These are phyloP conservation scores for Oxygymnocypris stewartii DNA, from an alignment of 2,113 vertebrate genomes.

Conservation along the genomic window DNA sequence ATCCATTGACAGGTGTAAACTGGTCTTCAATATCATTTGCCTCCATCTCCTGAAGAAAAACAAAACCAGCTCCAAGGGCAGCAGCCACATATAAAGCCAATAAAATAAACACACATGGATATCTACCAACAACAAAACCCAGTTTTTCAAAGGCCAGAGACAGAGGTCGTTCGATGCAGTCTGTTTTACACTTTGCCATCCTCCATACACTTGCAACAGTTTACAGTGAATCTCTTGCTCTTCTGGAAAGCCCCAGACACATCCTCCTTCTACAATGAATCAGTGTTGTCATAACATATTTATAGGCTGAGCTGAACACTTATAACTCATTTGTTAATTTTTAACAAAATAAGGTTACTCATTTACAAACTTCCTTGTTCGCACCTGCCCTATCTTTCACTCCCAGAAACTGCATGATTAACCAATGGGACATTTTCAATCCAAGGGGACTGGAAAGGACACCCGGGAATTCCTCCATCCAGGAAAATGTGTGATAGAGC, in stretches of 20 bases:
- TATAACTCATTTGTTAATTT: neutral
- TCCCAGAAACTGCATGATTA: too few relatives aligned
- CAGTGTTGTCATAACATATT: neutral
- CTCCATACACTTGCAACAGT: neutral
- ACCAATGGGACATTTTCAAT: neutral
- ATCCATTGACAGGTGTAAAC: slow-evolving; percentile 68
- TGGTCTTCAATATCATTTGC: slow-evolving; percentile 69
- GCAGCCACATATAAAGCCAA: slow-evolving; percentile 60
- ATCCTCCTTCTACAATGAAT: neutral
- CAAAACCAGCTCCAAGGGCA: slow-evolving; percentile 64
- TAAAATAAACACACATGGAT: slow-evolving; percentile 71
- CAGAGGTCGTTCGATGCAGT: slow-evolving; percentile 69
- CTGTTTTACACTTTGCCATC: slow-evolving; percentile 48
- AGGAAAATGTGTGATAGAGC: neutral
- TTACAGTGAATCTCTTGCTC: neutral
- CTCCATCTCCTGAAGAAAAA: slow-evolving; percentile 48
- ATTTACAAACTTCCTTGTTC: neutral
- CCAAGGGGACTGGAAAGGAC: too few relatives aligned
- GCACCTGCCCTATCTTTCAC: neutral
- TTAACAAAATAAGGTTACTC: neutral
- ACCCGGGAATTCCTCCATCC: neutral
- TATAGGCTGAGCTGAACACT: neutral
- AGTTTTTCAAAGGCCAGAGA: slow-evolving; percentile 59
- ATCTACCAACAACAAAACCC: slow-evolving; percentile 60
- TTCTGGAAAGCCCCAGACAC: neutral